Evolutionary conservation across 1,140 invertebrate genomes (phyloP), one percentile per base, ranked within the genome.

Genomic region (Dendroctonus valens): DNA sequence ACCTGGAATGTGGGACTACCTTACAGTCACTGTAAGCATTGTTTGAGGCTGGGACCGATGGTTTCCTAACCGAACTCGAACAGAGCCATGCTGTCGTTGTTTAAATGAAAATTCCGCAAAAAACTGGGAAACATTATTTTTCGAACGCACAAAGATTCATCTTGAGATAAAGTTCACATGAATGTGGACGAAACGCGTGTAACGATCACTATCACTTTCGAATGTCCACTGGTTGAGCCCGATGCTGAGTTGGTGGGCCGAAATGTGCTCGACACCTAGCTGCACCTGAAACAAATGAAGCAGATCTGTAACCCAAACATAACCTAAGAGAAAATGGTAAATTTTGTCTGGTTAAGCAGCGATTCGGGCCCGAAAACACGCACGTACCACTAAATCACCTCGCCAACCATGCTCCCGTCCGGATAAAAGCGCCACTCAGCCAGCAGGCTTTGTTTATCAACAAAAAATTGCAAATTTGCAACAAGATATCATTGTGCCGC

Each of bases 41-140:
- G 55, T 66, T 38, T 37, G 26, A 7, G 26, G 12, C 9, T 46
- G 12, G 5, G 52, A 9, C 15, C 52, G 41, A 14, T 26, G 5
- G 38, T 49, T 52, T 53, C 66, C 68, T 76, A 79, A 62, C 77
- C 77, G 55, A 79, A 79, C 72, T 79, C 77, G 66, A 79, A 79
- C 70, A 79, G 66, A 55, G 76, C 77, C 77, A 78, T 79, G 72
- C 74, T 76, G 68, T 71, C 70, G 67, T 68, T 71, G 70, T 69
- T 67, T 40, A 61, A 59, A 59, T 67, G 38, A 59, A 62, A 66
- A 37, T 68, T 50, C 41, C 58, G 42, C 46, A 62, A 44, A 41
- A 58, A 57, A 50, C 37, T 55, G 14, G 58, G 59, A 42, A 69
- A 64, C 70, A 71, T 71, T 69, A 69, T 71, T 71, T 71, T 40